These are phyloP conservation scores for Barbus barbus DNA, from an alignment of 2,113 vertebrate genomes.

Conservation along the genomic window DNA sequence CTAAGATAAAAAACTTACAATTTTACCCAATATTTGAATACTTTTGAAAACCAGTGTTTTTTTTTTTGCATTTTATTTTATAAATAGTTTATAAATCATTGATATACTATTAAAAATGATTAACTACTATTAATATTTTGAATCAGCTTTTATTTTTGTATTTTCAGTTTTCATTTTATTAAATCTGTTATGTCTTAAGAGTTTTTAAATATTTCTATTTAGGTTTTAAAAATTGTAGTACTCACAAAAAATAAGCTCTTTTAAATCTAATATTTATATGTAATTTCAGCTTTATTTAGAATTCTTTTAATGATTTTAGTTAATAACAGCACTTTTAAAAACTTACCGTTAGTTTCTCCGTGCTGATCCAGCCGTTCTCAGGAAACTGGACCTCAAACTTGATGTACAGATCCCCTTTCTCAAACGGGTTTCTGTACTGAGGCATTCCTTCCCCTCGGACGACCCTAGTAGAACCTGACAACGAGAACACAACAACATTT, in stretches of 20 bases:
- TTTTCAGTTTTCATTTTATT: not conserved
- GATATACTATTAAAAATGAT: too few species aligned
- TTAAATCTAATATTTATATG: not conserved
- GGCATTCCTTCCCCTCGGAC: slow-evolving; percentile 97
- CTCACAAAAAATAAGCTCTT: too few species aligned
- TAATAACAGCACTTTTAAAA: not conserved
- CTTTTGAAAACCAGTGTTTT: not conserved
- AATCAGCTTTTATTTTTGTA: not conserved
- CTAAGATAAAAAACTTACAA: not conserved
- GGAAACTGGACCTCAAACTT: slow-evolving; percentile 98
- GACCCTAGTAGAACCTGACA: slow-evolving; percentile 86
- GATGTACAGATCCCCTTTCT: slow-evolving; percentile 96
- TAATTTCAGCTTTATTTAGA: too few species aligned
- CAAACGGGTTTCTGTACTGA: slow-evolving; percentile 97
- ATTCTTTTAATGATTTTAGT: not conserved
- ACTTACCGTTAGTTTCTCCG: slow-evolving; percentile 92
- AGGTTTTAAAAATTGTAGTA: too few species aligned
- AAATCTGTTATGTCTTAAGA: too few species aligned
- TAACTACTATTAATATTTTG: too few species aligned
- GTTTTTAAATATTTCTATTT: too few species aligned
- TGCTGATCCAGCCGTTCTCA: slow-evolving; percentile 97
- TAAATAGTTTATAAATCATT: not conserved
- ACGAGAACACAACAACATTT: slow-evolving; percentile 9
- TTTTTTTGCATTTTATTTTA: not conserved
- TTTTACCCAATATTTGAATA: not conserved